Conservation (phyloP, 2,888 invertebrate genomes). For the Proisotoma minuta region DNA sequence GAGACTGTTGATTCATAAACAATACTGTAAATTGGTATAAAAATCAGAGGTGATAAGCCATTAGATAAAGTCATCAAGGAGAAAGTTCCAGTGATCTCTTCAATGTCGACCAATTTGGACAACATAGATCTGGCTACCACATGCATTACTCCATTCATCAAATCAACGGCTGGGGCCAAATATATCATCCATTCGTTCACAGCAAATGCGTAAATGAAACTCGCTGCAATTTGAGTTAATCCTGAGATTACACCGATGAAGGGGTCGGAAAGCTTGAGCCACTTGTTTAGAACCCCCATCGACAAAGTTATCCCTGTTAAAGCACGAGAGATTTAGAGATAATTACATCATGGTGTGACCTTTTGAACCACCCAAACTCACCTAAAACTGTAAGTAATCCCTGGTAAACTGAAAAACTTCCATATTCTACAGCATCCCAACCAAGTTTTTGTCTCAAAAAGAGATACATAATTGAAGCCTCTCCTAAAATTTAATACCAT, state of each 20-base stretch:
- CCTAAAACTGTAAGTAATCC: slow-evolving; percentile 30
- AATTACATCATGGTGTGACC: neutral
- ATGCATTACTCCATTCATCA: slow-evolving; percentile 34
- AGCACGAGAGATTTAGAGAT: neutral
- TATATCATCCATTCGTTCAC: slow-evolving; percentile 74
- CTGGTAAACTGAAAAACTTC: slow-evolving; percentile 32
- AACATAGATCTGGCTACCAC: slow-evolving; percentile 35
- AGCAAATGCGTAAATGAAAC: slow-evolving; percentile 79
- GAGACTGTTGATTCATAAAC: slow-evolving; percentile 30
- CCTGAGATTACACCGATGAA: slow-evolving; percentile 80
- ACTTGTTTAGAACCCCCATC: slow-evolving; percentile 75
- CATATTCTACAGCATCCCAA: slow-evolving; percentile 36
- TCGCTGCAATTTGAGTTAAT: slow-evolving; percentile 75
- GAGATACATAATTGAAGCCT: slow-evolving; percentile 37
- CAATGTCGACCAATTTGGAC: slow-evolving; percentile 27
- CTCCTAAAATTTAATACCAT: slow-evolving; percentile 21
- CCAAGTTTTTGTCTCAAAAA: slow-evolving; percentile 31
- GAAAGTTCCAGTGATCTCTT: slow-evolving; percentile 34
- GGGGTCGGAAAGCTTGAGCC: slow-evolving; percentile 75
- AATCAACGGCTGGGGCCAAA: slow-evolving; percentile 53
- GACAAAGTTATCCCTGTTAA: slow-evolving; percentile 52
- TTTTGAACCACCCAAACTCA: slow-evolving; percentile 6
- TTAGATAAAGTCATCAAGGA: slow-evolving; percentile 30
- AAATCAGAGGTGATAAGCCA: slow-evolving; percentile 26
- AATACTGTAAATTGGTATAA: slow-evolving; percentile 34